Evolutionary conservation across 2,888 invertebrate genomes (phyloP).

Genomic region (Anorthoa munda): DNA sequence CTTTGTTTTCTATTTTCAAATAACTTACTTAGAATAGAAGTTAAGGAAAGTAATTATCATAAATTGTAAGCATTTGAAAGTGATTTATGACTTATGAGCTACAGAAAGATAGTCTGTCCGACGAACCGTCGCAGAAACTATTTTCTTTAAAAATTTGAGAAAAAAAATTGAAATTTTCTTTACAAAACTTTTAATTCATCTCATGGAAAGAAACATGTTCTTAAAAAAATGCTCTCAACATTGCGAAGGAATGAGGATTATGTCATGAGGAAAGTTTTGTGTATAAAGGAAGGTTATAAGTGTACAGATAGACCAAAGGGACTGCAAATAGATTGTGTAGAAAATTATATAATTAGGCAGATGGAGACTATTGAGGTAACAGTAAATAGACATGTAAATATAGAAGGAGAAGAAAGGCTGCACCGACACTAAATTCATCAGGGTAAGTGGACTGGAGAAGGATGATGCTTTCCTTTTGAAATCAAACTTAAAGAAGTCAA

Average conservation of each 20-base stretch:
- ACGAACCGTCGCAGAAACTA: background rate
- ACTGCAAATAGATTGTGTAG: too few species aligned
- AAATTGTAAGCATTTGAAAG: constrained; percentile 3
- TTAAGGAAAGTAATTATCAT: background rate
- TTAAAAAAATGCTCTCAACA: too few species aligned
- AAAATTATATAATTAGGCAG: too few species aligned
- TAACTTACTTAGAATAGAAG: constrained; percentile 16
- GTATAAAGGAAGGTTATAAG: too few species aligned
- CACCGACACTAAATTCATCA: background rate
- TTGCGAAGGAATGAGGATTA: too few species aligned
- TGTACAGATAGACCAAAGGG: too few species aligned
- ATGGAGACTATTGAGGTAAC: too few species aligned
- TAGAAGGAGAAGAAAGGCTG: background rate
- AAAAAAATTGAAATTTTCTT: background rate
- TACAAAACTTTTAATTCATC: too few species aligned
- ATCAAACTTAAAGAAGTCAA: background rate
- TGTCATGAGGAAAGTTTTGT: too few species aligned
- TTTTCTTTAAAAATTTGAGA: background rate
- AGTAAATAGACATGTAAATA: background rate
- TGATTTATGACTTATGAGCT: background rate
- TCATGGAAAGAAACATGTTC: too few species aligned
- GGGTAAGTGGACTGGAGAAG: background rate
- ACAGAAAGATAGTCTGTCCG: background rate
- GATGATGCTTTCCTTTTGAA: background rate
- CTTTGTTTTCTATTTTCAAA: constrained; percentile 41